Base-by-base conservation (phyloP, 2,797 vertebrate genomes). In the Cynodonichthys magdalenae region DNA sequence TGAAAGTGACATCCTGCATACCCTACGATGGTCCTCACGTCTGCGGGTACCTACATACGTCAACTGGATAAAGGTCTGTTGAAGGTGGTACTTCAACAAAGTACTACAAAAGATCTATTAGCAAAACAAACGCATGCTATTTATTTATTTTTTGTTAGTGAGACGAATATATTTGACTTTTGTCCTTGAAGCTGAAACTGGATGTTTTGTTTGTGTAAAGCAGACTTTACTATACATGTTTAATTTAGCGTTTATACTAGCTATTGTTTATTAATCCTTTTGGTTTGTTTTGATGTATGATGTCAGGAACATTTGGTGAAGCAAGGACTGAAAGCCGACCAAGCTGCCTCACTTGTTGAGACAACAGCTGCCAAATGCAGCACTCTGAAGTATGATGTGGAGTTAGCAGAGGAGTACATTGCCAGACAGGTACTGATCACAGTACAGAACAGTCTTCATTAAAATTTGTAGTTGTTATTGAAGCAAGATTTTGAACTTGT, bases 401-500 rank as follows among this genome's bases (percentile, higher is more conserved):
- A 99, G 42, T 92, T 99, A 49, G 97, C 96, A 11, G 98, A 99
- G 81, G 98, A 98, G 15, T 99, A 98, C 88, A 97, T 99, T 61
- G 96, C 96, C 70, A 93, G 94, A 81, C 97, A 99, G 95, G 98
- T 99, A 71, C 64, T 15, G 1, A 52, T 50, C 51, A 44, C 12
- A 20, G 24, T 24, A 24, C 24, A 24, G 24, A 24, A 5, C 8
- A 0, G 1, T 57, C 14, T 39, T 24, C 14, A n/a, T 41, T 65
- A 1, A 60, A 3, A n/a, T 63, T 15, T 19, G 9, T 51, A 8
- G 36, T 55, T 56, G 1, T 41, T 20, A 1, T 19, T 10, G 1
- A 53, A 47, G 27, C 4, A 14, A 8, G 46, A 17, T 36, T 66
- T 58, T 59, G 0, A 61, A 47, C 15, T 0, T 28, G 4, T 59